Evolutionary conservation across 23 tunicate species (phyloP), one percentile per base, ranked within the genome.

Genomic region (Aplidium turbinatum): DNA sequence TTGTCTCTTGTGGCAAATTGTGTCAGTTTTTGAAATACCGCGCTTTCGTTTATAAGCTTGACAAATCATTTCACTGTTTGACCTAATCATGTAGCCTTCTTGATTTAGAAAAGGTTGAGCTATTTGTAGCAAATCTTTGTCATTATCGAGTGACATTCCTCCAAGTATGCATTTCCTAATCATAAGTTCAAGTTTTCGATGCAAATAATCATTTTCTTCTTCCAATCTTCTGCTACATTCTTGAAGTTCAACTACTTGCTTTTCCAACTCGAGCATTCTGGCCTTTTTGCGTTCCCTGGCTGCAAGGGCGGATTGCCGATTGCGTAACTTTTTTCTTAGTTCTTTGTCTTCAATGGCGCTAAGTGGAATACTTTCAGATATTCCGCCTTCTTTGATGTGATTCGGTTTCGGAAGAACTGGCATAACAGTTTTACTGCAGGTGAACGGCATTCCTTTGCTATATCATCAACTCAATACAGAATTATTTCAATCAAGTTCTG

Each of bases 211-310:
- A 30, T 81, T 81, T 72, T 81, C 87, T 18, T 81, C 68, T 50
- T 81, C 79, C 27, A 60, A 57, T 23, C 72, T 40, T 38, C 76
- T 60, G 51, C 61, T 58, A 4, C 57, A 52, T 35, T 81, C 87
- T 50, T 81, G 87, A 29, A 81, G 55, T 35, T 76, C 91, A 2
- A 52, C 47, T 0, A 91, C 97, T 68, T 79, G 79, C 38, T 46
- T 73, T 53, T 91, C 97, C 0, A 91, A 70, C 39, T 91, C 83
- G 35, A 91, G 63, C 90, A 91, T 83, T 31, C 92, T 54, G 0
- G 97, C 97, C 58, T 91, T 91, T 75, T 91, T 91, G 45, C 97
- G 81, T 61, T 91, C 97, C 60, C 97, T 72, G 9, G 97, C 97
- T 3, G 97, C 97, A 24, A 91, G 74, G 16, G 97, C 97, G 6